phyloP scores from a whole-genome alignment of 2,113 vertebrate genomes.

The Cisticola juncidis region DNA sequence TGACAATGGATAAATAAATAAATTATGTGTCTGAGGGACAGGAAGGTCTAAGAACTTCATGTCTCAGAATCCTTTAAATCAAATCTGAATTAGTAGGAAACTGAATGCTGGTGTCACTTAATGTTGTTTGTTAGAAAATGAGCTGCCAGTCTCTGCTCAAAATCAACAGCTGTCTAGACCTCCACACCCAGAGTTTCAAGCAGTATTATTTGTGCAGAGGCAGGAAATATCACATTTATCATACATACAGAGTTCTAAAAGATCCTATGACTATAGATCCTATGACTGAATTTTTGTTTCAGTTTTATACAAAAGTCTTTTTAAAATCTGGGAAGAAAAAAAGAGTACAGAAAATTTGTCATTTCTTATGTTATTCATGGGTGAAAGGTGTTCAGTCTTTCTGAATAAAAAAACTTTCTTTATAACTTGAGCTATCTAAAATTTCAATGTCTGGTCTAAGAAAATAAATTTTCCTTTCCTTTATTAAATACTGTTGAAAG shows the following conservation, averaged over 20 bases:
- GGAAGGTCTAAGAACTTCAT: background rate
- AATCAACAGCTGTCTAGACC: background rate
- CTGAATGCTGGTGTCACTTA: background rate
- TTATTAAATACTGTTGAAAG: background rate
- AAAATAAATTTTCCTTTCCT: background rate
- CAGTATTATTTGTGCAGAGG: accelerated
- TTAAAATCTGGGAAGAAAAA: background rate
- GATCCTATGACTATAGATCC: background rate
- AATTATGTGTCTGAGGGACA: background rate
- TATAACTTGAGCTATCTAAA: background rate
- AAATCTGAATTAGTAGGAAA: background rate
- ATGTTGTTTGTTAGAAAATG: background rate
- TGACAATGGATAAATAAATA: background rate
- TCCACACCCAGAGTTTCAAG: background rate
- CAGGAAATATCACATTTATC: background rate
- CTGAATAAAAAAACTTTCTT: background rate
- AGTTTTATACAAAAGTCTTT: background rate
- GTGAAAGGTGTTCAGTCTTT: background rate
- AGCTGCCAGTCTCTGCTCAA: background rate
- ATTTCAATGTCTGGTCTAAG: background rate
- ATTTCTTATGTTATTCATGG: background rate
- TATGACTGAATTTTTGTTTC: background rate
- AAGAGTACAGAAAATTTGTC: background rate
- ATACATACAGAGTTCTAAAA: background rate
- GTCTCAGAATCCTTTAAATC: background rate